phyloP scores from a whole-genome alignment of 2,888 invertebrate genomes.

The Agonopterix heracliana region DNA sequence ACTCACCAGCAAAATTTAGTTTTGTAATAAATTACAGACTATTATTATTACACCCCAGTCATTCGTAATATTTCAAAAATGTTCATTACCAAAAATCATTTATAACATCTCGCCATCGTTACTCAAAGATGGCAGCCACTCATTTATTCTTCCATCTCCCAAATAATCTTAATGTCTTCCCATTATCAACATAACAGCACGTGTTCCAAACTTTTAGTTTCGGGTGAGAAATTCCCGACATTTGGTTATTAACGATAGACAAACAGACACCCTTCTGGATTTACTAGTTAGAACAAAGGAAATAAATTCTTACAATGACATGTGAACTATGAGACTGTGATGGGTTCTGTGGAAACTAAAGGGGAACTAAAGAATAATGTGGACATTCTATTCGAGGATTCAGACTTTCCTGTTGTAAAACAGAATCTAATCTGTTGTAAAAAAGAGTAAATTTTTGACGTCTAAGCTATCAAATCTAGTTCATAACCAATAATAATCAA shows the following conservation, averaged over 20 bases:
- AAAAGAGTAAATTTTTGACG: too few relatives aligned
- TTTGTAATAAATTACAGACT: too few relatives aligned
- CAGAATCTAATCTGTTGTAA: too few relatives aligned
- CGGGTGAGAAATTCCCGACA: conserved; percentile 43
- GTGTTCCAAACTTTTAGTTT: conserved; percentile 36
- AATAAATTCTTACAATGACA: conserved; percentile 63
- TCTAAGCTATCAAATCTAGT: too few relatives aligned
- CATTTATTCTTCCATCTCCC: conserved; percentile 56
- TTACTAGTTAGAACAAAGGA: conserved; percentile 66
- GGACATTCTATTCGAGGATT: conserved; percentile 15
- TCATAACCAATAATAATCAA: too few relatives aligned
- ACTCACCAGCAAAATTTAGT: too few relatives aligned
- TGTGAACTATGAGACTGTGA: conserved; percentile 51
- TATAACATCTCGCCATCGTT: conserved; percentile 39
- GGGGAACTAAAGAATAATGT: conserved; percentile 24
- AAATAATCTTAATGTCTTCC: conserved; percentile 65
- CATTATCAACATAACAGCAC: conserved; percentile 57
- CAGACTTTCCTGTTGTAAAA: too few relatives aligned
- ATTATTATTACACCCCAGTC: too few relatives aligned
- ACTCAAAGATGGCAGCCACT: conserved; percentile 48
- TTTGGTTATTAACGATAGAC: conserved; percentile 51
- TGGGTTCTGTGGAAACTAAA: conserved; percentile 27
- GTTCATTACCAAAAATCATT: conserved; percentile 24
- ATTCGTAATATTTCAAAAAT: background rate
- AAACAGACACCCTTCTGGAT: conserved; percentile 42